phyloP scores from a whole-genome alignment of 64 coral and sea anemone genomes.

The Exaiptasia diaphana region DNA sequence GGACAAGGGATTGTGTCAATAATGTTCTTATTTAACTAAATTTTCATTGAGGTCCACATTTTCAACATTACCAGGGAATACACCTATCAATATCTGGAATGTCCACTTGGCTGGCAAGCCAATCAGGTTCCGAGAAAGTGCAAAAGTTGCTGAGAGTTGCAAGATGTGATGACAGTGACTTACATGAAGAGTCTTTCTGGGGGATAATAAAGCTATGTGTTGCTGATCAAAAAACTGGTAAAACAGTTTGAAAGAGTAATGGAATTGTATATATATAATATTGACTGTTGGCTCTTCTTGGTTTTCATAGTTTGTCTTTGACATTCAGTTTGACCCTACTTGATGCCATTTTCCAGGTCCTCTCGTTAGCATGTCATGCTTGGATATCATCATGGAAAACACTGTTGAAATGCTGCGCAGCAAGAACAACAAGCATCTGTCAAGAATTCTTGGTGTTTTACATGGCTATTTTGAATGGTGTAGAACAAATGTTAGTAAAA shows the following conservation, averaged over 20 bases:
- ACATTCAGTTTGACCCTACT: too few relatives aligned
- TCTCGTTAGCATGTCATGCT: background rate
- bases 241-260: too few relatives aligned
- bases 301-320: too few relatives aligned
- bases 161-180: background rate
- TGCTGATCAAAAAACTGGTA: conserved; percentile 36
- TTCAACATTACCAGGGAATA: background rate
- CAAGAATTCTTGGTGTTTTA: background rate
- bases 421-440: background rate
- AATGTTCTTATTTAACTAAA: background rate
- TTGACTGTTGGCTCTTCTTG: too few relatives aligned
- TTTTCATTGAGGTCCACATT: background rate
- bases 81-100: background rate
- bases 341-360: background rate
- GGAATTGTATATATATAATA: too few relatives aligned
- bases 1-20: too few relatives aligned
- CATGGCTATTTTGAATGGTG: conserved; percentile 1
- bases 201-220: conserved; percentile 65
- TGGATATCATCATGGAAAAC: background rate
- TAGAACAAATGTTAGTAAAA: too few relatives aligned
- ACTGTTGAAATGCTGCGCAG: background rate
- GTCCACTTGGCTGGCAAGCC: background rate
- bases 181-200: conserved; percentile 38
- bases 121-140: conserved; percentile 2
- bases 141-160: conserved; percentile 1